These are phyloP conservation scores for Rhogogaster chlorosoma DNA, from an alignment of 2,888 invertebrate species.

Conservation along the genomic window DNA sequence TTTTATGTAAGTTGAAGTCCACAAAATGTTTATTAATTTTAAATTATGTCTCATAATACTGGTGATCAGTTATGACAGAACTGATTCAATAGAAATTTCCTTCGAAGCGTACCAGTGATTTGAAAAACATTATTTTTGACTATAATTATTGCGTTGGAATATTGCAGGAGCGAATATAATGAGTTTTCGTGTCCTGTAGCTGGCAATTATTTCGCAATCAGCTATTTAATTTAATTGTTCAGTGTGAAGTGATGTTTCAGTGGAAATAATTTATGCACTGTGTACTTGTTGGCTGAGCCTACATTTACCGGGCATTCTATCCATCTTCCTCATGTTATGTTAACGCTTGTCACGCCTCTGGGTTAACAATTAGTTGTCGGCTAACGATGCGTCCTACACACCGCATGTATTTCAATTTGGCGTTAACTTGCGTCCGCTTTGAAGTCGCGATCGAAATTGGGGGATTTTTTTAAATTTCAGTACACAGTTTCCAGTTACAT, in stretches of 20 bases:
- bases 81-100: too few species aligned
- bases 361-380: neutral
- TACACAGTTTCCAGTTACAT: neutral
- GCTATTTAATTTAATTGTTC: neutral
- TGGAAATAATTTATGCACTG: neutral
- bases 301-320: neutral
- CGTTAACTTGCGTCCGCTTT: neutral
- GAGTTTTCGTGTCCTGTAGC: neutral
- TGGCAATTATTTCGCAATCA: neutral
- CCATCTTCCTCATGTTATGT: constrained; percentile 1
- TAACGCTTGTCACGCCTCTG: neutral
- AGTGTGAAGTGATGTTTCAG: constrained; percentile 4
- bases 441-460: neutral
- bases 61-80: too few species aligned
- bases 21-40: too few species aligned
- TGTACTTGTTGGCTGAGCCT: neutral
- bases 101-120: too few species aligned
- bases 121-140: neutral
- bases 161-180: neutral
- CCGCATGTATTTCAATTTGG: neutral
- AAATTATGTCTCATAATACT: too few species aligned
- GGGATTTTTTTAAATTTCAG: neutral
- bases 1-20: too few species aligned
- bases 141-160: neutral
- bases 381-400: neutral